Percentiles rank a stretch among this genome's conserved stretches.
Evolutionary conservation across 1,140 invertebrate species (phyloP).

Genomic region (Cydia strobilella): DNA sequence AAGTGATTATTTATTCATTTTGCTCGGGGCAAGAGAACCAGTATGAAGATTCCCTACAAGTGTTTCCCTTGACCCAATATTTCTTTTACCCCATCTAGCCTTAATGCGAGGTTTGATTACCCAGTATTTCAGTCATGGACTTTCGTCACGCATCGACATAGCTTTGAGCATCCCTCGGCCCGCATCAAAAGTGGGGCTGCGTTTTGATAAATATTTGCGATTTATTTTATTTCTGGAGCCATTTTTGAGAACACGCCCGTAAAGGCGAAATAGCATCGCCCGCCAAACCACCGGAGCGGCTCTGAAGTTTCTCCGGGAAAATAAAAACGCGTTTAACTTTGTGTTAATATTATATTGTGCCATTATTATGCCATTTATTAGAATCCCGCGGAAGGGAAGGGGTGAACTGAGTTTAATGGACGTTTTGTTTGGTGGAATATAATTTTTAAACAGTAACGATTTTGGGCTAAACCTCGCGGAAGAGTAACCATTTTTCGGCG

Average conservation of each 20-base stretch:
- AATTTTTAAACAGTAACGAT: conserved; percentile 67
- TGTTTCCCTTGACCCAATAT: too few relatives aligned
- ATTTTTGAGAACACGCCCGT: conserved; percentile 67
- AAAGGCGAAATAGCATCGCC: conserved; percentile 61
- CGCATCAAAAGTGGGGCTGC: conserved; percentile 40
- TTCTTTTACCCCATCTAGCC: too few relatives aligned
- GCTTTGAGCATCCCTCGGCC: conserved; percentile 37
- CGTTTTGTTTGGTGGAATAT: conserved; percentile 74
- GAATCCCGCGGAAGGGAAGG: conserved; percentile 74
- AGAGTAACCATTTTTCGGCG: conserved; percentile 57
- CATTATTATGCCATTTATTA: conserved; percentile 79
- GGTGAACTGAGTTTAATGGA: conserved; percentile 74
- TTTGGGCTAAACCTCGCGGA: conserved; percentile 60
- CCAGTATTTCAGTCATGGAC: background rate
- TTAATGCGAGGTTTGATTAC: too few relatives aligned
- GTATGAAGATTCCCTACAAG: too few relatives aligned
- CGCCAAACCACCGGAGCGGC: conserved; percentile 56
- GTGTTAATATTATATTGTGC: conserved; percentile 79
- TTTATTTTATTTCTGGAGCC: conserved; percentile 70
- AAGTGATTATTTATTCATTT: too few relatives aligned
- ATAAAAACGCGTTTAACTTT: conserved; percentile 79
- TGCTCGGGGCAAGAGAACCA: too few relatives aligned
- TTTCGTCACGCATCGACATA: conserved; percentile 15
- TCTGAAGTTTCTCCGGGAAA: conserved; percentile 68
- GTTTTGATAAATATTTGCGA: conserved; percentile 77